Evolutionary conservation across 2,888 invertebrate genomes (phyloP), one percentile per base, ranked within the genome.

Genomic region (Caprella mutica): DNA sequence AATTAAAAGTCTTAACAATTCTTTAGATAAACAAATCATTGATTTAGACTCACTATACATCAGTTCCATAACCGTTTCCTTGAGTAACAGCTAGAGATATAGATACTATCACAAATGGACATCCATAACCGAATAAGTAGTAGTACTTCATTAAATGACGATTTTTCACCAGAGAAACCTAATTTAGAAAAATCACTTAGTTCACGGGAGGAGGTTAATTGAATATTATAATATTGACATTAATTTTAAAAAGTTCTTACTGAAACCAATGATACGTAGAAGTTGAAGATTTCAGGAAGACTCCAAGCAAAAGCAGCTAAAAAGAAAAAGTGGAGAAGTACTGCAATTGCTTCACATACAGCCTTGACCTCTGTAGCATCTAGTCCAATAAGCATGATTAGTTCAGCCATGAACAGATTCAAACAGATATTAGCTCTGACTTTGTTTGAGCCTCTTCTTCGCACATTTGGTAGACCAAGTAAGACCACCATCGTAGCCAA

Each of bases 371-470:
- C 82, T 21, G 88, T 90, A 75, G 88, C 85, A 69, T 85, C 84
- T 69, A 94, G 88, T 61, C 94, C 94, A 66, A 84, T 81, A 69
- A 96, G 78, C 76, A 96, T 92, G 57, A 94, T 78, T 64, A 92
- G 76, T 75, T 96, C 93, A 26, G 91, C 92, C 68, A 92, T 77
- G 67, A 94, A 78, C 55, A 96, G 79, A 70, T 91, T 92, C 62
- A 86, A 77, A 75, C 93, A 93, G 65, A 97, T 80, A 76, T 96
- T 93, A 77, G 91, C 90, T 78, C 94, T 94, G 71, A 96, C 94
- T 42, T 91, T 84, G 59, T 88, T 90, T 65, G 94, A 70, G 50
- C 27, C 12, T 19, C 29, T 50, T 35, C 29, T 50, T 76, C 52
- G 35, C 27, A 61, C 33, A 6, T 54, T 35, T 24, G 21, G 30